phyloP scores from a whole-genome alignment of 2,797 vertebrate genomes.

The Lophotriccus pileatus region DNA sequence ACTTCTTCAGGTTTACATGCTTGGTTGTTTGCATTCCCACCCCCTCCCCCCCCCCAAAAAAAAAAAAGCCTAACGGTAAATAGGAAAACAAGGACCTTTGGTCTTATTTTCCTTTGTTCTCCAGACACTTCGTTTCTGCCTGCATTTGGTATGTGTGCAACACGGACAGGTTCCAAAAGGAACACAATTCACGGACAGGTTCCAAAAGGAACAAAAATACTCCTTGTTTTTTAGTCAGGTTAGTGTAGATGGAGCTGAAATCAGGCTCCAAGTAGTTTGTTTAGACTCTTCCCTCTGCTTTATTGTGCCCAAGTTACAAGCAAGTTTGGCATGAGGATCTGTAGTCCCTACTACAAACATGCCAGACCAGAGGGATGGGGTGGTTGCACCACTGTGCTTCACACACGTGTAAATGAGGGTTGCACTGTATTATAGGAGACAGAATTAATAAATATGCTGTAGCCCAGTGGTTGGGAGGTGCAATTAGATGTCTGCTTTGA shows the following conservation, averaged over 20 bases:
- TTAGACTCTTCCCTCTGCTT: not conserved
- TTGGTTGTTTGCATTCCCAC: not conserved
- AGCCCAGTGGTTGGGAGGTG: not conserved
- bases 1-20: not conserved
- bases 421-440: not conserved
- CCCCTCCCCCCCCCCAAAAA: too few relatives aligned
- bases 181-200: not conserved
- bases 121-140: not conserved
- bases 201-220: not conserved
- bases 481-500: conserved; percentile 25
- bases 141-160: not conserved
- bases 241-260: not conserved
- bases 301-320: not conserved
- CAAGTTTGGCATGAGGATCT: not conserved
- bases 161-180: not conserved
- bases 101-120: not conserved
- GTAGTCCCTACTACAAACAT: not conserved
- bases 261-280: not conserved
- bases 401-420: not conserved
- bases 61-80: not conserved
- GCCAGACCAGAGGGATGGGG: not conserved
- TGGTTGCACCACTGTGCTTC: not conserved
- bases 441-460: not conserved
- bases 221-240: not conserved
- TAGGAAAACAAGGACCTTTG: not conserved